Evolutionary conservation across 2,888 invertebrate genomes (phyloP).

Genomic region (Amphipyra berbera): DNA sequence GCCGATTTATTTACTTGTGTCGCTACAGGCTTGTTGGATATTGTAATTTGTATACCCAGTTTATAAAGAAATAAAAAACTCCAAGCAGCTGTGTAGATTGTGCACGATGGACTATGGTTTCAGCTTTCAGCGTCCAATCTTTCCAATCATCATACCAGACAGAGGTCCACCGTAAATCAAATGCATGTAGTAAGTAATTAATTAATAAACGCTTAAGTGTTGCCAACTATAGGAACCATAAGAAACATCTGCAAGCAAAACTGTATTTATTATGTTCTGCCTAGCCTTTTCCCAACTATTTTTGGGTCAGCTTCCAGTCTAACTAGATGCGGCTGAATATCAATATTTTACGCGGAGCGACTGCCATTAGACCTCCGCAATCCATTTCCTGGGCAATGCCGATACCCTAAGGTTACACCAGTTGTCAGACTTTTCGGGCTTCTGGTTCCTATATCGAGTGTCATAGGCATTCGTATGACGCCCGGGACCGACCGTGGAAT

Average conservation of each 20-base stretch:
- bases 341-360: too few relatives aligned
- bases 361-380: too few relatives aligned
- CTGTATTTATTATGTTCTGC: too few relatives aligned
- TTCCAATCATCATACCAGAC: conserved; percentile 21
- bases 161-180: conserved; percentile 10
- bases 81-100: conserved; percentile 7
- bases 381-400: too few relatives aligned
- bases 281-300: too few relatives aligned
- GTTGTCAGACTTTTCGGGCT: too few relatives aligned
- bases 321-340: too few relatives aligned
- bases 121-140: conserved; percentile 4
- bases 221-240: conserved; percentile 3
- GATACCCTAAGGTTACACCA: too few relatives aligned
- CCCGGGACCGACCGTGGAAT: too few relatives aligned
- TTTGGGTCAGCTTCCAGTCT: too few relatives aligned
- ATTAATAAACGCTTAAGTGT: conserved; percentile 23
- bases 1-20: conserved; percentile 59
- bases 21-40: conserved; percentile 47
- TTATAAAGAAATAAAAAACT: conserved; percentile 20
- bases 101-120: background rate
- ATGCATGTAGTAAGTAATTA: conserved; percentile 32
- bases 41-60: conserved; percentile 45
- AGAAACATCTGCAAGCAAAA: conserved; percentile 3
- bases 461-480: too few relatives aligned
- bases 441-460: too few relatives aligned